A percentile compares a stretch with the other conserved stretches of the same genome.
Evolutionary conservation across 2,797 vertebrate genomes (phyloP).

Genomic region (Anisognathus igniventris): DNA sequence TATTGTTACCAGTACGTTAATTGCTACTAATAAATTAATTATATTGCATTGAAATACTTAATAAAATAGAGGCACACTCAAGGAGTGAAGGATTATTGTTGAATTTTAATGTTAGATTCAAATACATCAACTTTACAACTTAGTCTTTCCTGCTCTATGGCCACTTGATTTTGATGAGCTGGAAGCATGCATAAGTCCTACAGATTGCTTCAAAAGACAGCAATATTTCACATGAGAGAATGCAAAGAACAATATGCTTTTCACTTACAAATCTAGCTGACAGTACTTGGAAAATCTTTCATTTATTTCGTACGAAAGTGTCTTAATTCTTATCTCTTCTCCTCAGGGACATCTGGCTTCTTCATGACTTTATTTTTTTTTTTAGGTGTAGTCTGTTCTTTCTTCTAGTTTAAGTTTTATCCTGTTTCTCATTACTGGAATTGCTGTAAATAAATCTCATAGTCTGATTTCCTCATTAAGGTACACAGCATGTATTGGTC

Average conservation of each 20-base stretch:
- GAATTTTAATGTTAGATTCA: slow-evolving; percentile 56
- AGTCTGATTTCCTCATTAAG: slow-evolving; percentile 48
- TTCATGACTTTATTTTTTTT: not conserved
- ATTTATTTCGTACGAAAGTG: slow-evolving; percentile 48
- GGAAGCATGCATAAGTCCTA: slow-evolving; percentile 20
- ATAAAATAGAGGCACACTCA: slow-evolving; percentile 31
- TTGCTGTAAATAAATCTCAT: slow-evolving; percentile 53
- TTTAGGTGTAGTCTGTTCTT: not conserved
- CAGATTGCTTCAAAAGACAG: slow-evolving; percentile 46
- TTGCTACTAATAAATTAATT: slow-evolving; percentile 65
- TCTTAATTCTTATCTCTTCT: slow-evolving; percentile 45
- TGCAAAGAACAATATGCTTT: slow-evolving; percentile 41
- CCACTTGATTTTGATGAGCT: slow-evolving; percentile 65
- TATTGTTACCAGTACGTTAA: slow-evolving; percentile 7
- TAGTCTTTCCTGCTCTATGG: slow-evolving; percentile 31
- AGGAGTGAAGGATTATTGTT: slow-evolving; percentile 36
- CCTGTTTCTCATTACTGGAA: slow-evolving; percentile 38
- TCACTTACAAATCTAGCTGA: slow-evolving; percentile 56
- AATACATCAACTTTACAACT: slow-evolving; percentile 50
- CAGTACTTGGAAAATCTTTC: slow-evolving; percentile 36
- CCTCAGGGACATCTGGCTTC: not conserved
- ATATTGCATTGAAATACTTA: slow-evolving; percentile 41
- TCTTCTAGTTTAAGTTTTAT: slow-evolving; percentile 46
- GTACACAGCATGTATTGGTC: not conserved
- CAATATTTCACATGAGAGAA: slow-evolving; percentile 29